Evolutionary conservation across 2,113 vertebrate species (phyloP), one percentile per base, ranked within the genome.

Genomic region (Bathybates hornii): DNA sequence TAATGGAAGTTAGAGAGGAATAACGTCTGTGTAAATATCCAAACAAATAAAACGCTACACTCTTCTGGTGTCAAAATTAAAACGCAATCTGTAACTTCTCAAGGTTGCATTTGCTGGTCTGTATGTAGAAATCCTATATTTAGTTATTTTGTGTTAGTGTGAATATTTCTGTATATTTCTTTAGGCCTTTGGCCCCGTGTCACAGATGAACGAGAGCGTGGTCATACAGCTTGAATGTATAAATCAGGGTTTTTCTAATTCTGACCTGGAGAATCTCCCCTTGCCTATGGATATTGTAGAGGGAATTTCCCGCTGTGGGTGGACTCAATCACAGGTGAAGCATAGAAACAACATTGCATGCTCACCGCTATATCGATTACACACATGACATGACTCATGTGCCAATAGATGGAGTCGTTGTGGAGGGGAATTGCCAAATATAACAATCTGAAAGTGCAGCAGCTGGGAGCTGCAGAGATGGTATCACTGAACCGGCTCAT

Each of bases 141-240:
- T 59, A 29, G 56, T 56, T 56, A 24, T 24, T 56, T 56, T 24
- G 21, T 56, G 53, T 56, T 24, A 56, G 34, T 66, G 34, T 66
- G 19, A 66, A 38, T 38, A 66, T 66, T 9, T 45, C 7, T 79
- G 48, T 86, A 8, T 79, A 32, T 63, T 59, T 84, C 6, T 90
- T 57, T 86, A 96, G 96, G 85, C 9, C 4, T 96, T 89, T 52
- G 95, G 93, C 16, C 57, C 87, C 5, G 81, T 92, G 50, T 21
- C 82, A 2, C 14, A 68, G 32, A 88, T 96, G 85, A 90, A 53
- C 12, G 94, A 96, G 38, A 76, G 56, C 2, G 71, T 21, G 5
- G 71, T 96, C 14, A 6, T 80, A 16, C 84, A 93, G 82, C 38
- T 96, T 88, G 93, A 94, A 17, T 97, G 96, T 56, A 82, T 97